These are phyloP conservation scores for Sarcophaga peregrina DNA, from an alignment of 1,140 invertebrate species.

Conservation along the genomic window DNA sequence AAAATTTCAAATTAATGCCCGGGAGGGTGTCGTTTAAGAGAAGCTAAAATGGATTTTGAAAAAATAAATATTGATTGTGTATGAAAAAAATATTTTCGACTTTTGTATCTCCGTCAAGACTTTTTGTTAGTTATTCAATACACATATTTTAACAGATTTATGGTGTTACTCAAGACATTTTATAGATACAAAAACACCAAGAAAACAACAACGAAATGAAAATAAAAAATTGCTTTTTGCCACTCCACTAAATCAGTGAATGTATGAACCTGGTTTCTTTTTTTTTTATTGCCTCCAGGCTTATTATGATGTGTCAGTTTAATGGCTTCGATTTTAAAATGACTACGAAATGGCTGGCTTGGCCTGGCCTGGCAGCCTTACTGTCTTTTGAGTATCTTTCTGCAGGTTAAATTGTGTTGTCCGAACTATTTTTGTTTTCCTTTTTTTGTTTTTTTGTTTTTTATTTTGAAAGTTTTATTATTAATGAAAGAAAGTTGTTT, in stretches of 20 bases:
- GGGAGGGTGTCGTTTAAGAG: neutral
- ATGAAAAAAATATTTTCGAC: too few relatives aligned
- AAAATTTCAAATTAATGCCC: too few relatives aligned
- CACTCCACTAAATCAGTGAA: neutral
- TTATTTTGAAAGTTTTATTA: slow-evolving; percentile 3
- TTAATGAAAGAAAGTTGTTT: slow-evolving; percentile 25
- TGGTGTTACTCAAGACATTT: neutral
- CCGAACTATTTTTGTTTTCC: neutral
- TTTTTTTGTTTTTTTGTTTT: neutral
- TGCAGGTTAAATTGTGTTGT: neutral
- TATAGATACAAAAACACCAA: neutral
- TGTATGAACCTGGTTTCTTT: neutral
- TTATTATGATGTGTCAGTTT: slow-evolving; percentile 24
- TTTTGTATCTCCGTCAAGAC: too few relatives aligned
- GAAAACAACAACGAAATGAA: neutral
- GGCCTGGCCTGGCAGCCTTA: too few relatives aligned
- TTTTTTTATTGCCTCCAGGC: slow-evolving; percentile 10
- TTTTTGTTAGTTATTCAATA: neutral
- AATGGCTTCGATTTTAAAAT: neutral
- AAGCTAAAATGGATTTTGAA: neutral
- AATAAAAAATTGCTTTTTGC: neutral
- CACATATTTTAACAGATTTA: neutral
- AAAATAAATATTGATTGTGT: neutral
- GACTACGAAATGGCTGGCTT: too few relatives aligned
- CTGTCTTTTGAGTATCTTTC: neutral